phyloP scores from a whole-genome alignment of 2,113 vertebrate species.

The Oryzias javanicus region DNA sequence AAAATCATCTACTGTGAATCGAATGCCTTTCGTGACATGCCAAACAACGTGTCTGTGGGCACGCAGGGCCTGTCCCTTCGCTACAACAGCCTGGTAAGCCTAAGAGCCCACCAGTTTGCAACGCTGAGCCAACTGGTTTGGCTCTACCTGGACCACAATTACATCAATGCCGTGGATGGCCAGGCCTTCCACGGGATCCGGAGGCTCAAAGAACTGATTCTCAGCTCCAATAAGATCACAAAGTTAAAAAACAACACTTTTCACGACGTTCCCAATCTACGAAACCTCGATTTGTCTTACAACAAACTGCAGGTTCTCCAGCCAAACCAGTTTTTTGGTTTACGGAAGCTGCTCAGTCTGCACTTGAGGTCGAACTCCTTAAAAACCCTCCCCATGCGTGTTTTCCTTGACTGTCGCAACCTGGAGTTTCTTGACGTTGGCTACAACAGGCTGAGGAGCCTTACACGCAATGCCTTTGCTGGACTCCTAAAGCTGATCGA shows the following conservation, averaged over 20 bases:
- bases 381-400: constrained; percentile 87
- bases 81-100: constrained; percentile 95
- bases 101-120: constrained; percentile 89
- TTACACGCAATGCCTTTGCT: constrained; percentile 93
- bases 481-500: constrained; percentile 93
- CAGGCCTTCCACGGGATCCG: constrained; percentile 92
- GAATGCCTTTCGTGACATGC: constrained; percentile 91
- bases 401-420: constrained; percentile 96
- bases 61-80: constrained; percentile 94
- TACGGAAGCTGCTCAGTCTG: constrained; percentile 92
- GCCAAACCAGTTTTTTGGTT: constrained; percentile 88
- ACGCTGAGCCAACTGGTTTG: constrained; percentile 94
- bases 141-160: constrained; percentile 98
- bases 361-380: constrained; percentile 94
- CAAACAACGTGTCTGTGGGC: constrained; percentile 90
- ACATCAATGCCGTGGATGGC: constrained; percentile 88
- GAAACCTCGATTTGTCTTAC: constrained; percentile 96
- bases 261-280: constrained; percentile 91
- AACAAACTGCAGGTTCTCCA: constrained; percentile 92
- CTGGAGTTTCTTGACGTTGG: constrained; percentile 95
- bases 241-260: constrained; percentile 91
- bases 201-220: constrained; percentile 93
- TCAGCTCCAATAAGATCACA: constrained; percentile 95
- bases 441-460: constrained; percentile 92
- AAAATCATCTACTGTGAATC: constrained; percentile 99